Percentiles rank a stretch among this genome's conserved stretches.
Conservation (phyloP, 2,888 invertebrate genomes). For the Pseudococcus jackbeardsleyi region DNA sequence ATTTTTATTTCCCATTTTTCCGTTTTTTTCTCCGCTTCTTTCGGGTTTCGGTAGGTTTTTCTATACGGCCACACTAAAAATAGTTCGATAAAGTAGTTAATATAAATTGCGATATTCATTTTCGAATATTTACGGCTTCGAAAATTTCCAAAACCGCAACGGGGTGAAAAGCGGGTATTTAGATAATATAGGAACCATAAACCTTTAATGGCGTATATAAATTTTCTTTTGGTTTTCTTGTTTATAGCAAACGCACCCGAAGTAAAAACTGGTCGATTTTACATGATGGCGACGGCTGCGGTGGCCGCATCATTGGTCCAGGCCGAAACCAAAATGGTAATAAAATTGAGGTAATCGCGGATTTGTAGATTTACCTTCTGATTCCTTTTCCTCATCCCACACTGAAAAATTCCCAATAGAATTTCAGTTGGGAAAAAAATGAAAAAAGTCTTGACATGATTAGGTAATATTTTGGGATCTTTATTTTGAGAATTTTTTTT, state of each 20-base stretch:
- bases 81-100: constrained; percentile 63
- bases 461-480: too few species aligned
- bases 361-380: too few species aligned
- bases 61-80: constrained; percentile 30
- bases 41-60: not conserved
- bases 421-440: too few species aligned
- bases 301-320: too few species aligned
- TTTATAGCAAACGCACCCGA: constrained; percentile 54
- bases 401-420: too few species aligned
- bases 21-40: not conserved
- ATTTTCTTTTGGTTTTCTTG: constrained; percentile 63
- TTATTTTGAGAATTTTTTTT: too few species aligned
- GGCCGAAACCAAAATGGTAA: too few species aligned
- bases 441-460: too few species aligned
- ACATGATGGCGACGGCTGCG: not conserved
- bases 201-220: constrained; percentile 62
- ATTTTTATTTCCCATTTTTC: constrained; percentile 46
- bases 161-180: constrained; percentile 39
- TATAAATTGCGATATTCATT: constrained; percentile 64
- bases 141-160: constrained; percentile 55
- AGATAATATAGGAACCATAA: constrained; percentile 62
- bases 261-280: constrained; percentile 59
- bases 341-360: too few species aligned
- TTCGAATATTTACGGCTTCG: constrained; percentile 62
- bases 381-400: too few species aligned